Base-by-base conservation (phyloP, 2,797 vertebrate genomes). In the Tamandua tetradactyla region DNA sequence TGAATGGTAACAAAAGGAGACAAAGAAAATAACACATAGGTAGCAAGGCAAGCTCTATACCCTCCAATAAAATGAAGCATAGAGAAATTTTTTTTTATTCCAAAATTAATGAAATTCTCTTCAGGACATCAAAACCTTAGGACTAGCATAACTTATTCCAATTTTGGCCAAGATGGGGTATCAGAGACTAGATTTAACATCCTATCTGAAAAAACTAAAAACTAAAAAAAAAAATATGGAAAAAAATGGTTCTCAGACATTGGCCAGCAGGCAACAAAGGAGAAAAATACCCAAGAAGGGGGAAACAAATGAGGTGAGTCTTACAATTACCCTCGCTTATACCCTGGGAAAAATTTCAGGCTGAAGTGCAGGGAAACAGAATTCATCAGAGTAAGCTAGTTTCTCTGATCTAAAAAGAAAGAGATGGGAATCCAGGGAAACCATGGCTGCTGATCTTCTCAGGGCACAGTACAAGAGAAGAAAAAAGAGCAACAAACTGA, bases 41-140 rank as follows among this genome's bases (percentile, higher is more conserved):
- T 47, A 74, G 44, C 7, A 93, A 74, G 13, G 3, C 20, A 89
- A 55, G 37, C 18, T 64, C 7, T 30, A 40, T 3, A 40, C 15
- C 49, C 87, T 68, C 15, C 62, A 88, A 59, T 57, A 69, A 57
- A 78, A 27, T 20, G 44, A 13, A 30, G 22, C n/a, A 6, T 4
- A 68, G 30, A 82, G 30, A 72, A n/a, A 76, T 23, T 52, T 49
- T 55, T 55, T 22, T 69, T 78, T 25, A 68, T 2, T n/a, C 44
- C 18, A 4, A 91, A 57, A 20, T 93, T 74, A 79, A 23, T 61
- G 87, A 85, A 52, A 91, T 69, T 15, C 17, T 89, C 49, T 84
- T 86, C 2, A 79, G 30, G 35, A 87, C 9, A 95, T 44, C 55
- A 88, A 76, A 88, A 82, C 52, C 59, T 89, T 84, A 85, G 18